phyloP scores from a whole-genome alignment of 35 echinoderm and acorn worm genomes.

The Lytechinus pictus region DNA sequence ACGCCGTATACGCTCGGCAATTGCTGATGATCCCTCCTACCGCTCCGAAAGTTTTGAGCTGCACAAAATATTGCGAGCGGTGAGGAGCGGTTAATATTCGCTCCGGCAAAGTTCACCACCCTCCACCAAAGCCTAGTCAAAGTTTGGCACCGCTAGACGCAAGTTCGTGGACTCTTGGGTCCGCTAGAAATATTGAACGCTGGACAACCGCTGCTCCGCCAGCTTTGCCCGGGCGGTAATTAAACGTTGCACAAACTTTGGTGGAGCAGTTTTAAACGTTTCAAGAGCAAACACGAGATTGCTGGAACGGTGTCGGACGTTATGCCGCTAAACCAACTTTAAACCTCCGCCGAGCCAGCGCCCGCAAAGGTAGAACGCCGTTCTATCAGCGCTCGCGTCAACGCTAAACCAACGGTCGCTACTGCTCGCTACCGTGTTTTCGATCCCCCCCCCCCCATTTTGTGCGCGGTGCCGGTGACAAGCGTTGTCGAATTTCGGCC shows the following conservation, averaged over 20 bases:
- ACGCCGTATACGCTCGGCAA: constrained; percentile 29
- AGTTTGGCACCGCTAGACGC: constrained; percentile 21
- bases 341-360: too few relatives aligned
- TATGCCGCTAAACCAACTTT: too few relatives aligned
- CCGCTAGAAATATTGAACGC: not conserved
- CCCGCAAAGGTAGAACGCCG: too few relatives aligned
- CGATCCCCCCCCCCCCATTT: too few relatives aligned
- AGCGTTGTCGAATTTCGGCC: too few relatives aligned
- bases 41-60: constrained; percentile 44
- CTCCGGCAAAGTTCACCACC: too few relatives aligned
- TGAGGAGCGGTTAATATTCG: not conserved
- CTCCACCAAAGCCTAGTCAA: not conserved
- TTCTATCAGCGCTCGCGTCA: too few relatives aligned
- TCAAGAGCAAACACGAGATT: not conserved
- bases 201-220: constrained; percentile 32
- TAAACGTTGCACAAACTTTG: constrained; percentile 42
- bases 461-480: too few relatives aligned
- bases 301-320: too few relatives aligned
- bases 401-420: too few relatives aligned
- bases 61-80: constrained; percentile 44
- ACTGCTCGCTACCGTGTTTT: too few relatives aligned
- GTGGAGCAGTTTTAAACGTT: constrained; percentile 35
- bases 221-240: constrained; percentile 34
- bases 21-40: constrained; percentile 13
- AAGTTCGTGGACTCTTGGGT: not conserved